A percentile compares a stretch with the other conserved stretches of the same genome.
Conservation (phyloP, 2,888 invertebrate species). For the Nemotelus nigrinus region DNA sequence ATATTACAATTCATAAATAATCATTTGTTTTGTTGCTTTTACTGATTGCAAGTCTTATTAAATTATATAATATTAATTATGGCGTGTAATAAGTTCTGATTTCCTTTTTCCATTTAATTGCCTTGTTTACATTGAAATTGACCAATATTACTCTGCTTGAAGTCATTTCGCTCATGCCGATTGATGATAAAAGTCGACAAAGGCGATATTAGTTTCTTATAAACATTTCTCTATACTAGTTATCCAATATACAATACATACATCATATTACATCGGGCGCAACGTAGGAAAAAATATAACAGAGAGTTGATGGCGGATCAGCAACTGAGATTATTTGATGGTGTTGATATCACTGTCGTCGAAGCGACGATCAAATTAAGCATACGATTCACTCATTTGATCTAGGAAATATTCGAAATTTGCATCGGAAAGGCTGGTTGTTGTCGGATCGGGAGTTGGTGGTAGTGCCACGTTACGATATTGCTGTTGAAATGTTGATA, state of each 20-base stretch:
- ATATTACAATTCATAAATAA: neutral
- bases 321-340: neutral
- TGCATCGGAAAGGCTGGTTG: constrained; percentile 66
- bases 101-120: constrained; percentile 26
- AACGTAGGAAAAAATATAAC: constrained; percentile 14
- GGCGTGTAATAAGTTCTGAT: constrained; percentile 13
- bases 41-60: neutral
- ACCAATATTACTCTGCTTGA: neutral
- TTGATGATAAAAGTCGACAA: neutral
- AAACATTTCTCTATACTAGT: constrained; percentile 11
- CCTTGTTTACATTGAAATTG: constrained; percentile 29
- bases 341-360: neutral
- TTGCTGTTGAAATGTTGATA: constrained; percentile 73
- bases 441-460: constrained; percentile 63
- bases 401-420: constrained; percentile 72
- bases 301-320: neutral
- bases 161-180: neutral
- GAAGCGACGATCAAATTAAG: constrained; percentile 62
- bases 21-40: neutral
- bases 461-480: constrained; percentile 68
- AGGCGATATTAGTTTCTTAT: constrained; percentile 17
- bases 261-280: neutral
- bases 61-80: constrained; percentile 14
- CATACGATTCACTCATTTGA: constrained; percentile 74
- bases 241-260: constrained; percentile 29